Base-by-base conservation (phyloP, 2,113 vertebrate species). In the Scytalopus superciliaris region DNA sequence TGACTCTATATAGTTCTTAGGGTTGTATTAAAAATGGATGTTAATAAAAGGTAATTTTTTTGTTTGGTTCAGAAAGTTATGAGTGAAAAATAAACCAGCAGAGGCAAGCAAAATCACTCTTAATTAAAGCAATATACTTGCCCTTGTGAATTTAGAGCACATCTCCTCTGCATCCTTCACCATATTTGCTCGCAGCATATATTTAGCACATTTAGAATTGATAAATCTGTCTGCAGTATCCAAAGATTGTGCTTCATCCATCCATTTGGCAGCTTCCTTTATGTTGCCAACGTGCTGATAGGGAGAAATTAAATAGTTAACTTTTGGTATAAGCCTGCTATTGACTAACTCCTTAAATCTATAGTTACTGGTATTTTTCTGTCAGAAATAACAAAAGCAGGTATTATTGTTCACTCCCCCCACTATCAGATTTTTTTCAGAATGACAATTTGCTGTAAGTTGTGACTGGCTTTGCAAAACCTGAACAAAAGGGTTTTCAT, bases 171-270 rank as follows among this genome's bases (percentile, higher is more conserved):
- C 98, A 86, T 98, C 98, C 80, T 98, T 98, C 76, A 98, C 96
- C 98, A 98, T 97, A 92, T 98, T 98, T 74, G 98, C 98, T 87
- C 97, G 95, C 52, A 98, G 96, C 98, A 98, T 98, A 18, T 98
- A 98, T 66, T 98, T 98, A 89, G 98, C 98, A 56, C 98, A 98
- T 77, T 98, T 98, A 39, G 98, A 98, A 86, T 98, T 98, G 73
- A 98, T 97, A 95, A 98, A 98, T 82, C 98, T 97, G 67, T 98
- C 98, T 30, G 98, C 98, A 56, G 98, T 98, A 68, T 98, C 98
- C 93, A 98, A 94, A 95, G 98, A 98, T 72, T 98, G 98, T 21
- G 98, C 98, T 97, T 98, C 98, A 96, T 98, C 98, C 98, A 98
- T 98, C 98, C 98, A 98, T 56, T 98, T 98, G 76, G 97, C 97